Base-by-base conservation (phyloP, 2,113 vertebrate species). In the Bos taurus region DNA sequence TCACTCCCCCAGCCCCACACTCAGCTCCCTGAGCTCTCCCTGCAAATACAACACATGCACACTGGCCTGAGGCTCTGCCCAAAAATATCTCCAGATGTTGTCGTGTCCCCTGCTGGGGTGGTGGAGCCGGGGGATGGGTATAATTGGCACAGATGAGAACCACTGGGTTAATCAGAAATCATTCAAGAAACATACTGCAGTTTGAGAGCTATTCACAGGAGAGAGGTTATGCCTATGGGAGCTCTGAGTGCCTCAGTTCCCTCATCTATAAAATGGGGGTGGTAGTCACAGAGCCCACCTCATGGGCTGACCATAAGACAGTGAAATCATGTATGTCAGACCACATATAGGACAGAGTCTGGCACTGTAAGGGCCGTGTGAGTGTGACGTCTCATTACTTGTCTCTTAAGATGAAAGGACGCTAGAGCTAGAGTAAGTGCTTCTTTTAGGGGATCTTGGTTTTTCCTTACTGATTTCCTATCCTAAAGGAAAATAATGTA, bases 81-180 rank as follows among this genome's bases (percentile, higher is more conserved):
- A 43, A 33, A 88, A 56, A 13, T 11, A 6, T 52, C 67, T 87
- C 46, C 17, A 62, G 71, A 56, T 7, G n/a, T 30, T 67, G 86
- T 78, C 15, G 11, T 57, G 28, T 67, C 11, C 11, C 15, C 36
- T 26, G 21, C 6, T 36, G n/a, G 17, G 12, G 26, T 5, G 3
- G 54, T 0, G 54, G 54, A 11, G 48, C 10, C 11, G 26, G 23
- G 6, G 3, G 40, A 1, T 1, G 6, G 7, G 74, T 3, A 50
- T 3, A 88, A n/a, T 1, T 88, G 74, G 30, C 48, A 30, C 86
- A 21, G 8, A 74, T 33, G 52, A 36, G 50, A 67, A 82, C 21
- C 21, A n/a, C 86, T 71, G 60, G 36, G 23, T 23, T 71, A 17
- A 50, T 83, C 25, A 25, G 87, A 74, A n/a, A 59, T 50, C 8